Percentiles rank a stretch among this genome's conserved stretches.
phyloP scores from a whole-genome alignment of 2,113 vertebrate genomes.

The Sphyrna mokarran region DNA sequence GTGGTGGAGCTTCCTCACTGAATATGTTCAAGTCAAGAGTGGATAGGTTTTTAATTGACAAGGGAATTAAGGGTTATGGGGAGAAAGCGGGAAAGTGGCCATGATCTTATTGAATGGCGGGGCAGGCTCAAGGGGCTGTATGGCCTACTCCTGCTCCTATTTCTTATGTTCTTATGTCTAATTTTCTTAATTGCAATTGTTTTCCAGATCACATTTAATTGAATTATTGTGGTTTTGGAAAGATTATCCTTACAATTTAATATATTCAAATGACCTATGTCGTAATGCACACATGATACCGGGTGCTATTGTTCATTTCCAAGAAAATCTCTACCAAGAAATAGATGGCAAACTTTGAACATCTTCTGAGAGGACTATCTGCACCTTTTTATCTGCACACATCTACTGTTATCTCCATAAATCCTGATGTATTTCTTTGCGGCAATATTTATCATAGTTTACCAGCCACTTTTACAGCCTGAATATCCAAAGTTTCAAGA shows the following conservation, averaged over 20 bases:
- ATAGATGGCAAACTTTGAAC: background rate
- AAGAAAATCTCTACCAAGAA: background rate
- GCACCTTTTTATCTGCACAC: no score
- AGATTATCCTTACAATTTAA: background rate
- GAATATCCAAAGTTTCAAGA: constrained; percentile 18
- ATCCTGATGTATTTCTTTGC: background rate
- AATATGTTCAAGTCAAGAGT: no score
- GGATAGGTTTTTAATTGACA: no score
- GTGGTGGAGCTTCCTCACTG: no score
- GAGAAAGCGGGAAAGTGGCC: no score
- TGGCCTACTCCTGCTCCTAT: no score
- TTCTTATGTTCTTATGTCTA: background rate
- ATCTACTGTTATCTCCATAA: background rate
- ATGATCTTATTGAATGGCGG: no score
- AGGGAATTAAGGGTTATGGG: no score
- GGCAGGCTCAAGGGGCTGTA: no score
- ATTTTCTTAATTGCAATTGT: background rate
- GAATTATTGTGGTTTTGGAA: background rate
- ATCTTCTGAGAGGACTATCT: background rate
- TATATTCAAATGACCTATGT: background rate
- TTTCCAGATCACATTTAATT: background rate
- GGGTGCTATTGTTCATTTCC: background rate
- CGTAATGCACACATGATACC: background rate
- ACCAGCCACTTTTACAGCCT: constrained; percentile 11
- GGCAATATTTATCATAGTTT: background rate